These are phyloP conservation scores for Eulithis prunata DNA, from an alignment of 2,888 invertebrate genomes.

Conservation along the genomic window DNA sequence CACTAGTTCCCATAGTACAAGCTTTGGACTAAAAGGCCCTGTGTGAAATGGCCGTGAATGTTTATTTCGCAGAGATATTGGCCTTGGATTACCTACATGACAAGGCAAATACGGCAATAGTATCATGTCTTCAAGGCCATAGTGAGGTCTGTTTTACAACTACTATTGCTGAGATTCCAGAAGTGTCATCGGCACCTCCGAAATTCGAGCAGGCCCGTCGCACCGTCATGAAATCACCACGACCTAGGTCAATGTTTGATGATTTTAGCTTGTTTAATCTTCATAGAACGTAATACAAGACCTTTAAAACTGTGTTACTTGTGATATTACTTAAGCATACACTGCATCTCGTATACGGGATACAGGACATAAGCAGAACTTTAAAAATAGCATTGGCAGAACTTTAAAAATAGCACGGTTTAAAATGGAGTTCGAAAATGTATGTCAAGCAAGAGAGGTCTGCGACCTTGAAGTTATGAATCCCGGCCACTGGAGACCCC, in stretches of 20 bases:
- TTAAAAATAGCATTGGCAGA: not conserved
- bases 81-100: not conserved
- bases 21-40: too few species aligned
- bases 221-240: slow-evolving; percentile 23
- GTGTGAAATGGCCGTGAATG: too few species aligned
- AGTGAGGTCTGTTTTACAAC: not conserved
- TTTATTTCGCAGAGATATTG: not conserved
- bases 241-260: slow-evolving; percentile 21
- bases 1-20: too few species aligned
- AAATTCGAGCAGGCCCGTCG: slow-evolving; percentile 1
- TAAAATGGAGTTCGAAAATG: slow-evolving; percentile 39
- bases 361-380: not conserved
- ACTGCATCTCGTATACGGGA: not conserved
- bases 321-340: not conserved
- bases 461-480: slow-evolving; percentile 62
- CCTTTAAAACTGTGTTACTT: not conserved
- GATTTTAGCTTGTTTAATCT: slow-evolving; percentile 2
- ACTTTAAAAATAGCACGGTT: slow-evolving; percentile 2
- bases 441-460: slow-evolving; percentile 59
- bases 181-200: slow-evolving; percentile 8
- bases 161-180: not conserved
- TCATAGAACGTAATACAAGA: too few species aligned
- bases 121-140: not conserved
- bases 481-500: slow-evolving; percentile 57
- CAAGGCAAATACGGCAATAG: not conserved